Conservation (phyloP, 2,113 vertebrate genomes). For the Mirza zaza region DNA sequence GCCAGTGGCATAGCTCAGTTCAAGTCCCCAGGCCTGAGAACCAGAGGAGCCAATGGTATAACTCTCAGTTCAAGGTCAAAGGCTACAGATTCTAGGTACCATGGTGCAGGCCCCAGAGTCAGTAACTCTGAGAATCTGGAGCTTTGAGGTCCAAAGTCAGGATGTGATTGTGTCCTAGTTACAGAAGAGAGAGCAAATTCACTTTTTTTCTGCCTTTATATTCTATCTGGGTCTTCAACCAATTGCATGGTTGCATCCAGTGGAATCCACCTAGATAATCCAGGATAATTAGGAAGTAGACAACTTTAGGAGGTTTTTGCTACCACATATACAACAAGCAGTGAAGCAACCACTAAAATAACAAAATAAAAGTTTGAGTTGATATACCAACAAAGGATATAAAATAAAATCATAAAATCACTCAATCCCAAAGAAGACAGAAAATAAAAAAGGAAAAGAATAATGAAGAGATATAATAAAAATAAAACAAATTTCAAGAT, state of each 20-base stretch:
- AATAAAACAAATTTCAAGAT: not conserved
- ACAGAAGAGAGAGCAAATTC: not conserved
- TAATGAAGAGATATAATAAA: not conserved
- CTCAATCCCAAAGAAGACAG: not conserved
- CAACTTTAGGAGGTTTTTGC: not conserved
- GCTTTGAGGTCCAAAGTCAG: not conserved
- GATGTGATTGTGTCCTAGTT: not conserved
- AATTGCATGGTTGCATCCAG: no score
- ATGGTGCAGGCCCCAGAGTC: not conserved
- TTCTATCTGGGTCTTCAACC: not conserved
- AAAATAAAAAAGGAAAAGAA: not conserved
- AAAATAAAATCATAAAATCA: not conserved
- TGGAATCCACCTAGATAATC: not conserved
- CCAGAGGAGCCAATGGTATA: not conserved
- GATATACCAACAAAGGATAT: not conserved
- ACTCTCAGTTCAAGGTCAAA: not conserved
- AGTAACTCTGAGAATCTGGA: not conserved
- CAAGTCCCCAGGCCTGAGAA: not conserved
- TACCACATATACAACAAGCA: not conserved
- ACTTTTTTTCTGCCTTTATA: not conserved
- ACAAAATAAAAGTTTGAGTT: not conserved
- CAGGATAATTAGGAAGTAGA: not conserved
- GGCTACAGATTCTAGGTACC: not conserved
- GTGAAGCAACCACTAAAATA: not conserved
- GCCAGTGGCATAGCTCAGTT: not conserved